Evolutionary conservation across 2,888 invertebrate genomes (phyloP).

Genomic region (Mesoligia furuncula): DNA sequence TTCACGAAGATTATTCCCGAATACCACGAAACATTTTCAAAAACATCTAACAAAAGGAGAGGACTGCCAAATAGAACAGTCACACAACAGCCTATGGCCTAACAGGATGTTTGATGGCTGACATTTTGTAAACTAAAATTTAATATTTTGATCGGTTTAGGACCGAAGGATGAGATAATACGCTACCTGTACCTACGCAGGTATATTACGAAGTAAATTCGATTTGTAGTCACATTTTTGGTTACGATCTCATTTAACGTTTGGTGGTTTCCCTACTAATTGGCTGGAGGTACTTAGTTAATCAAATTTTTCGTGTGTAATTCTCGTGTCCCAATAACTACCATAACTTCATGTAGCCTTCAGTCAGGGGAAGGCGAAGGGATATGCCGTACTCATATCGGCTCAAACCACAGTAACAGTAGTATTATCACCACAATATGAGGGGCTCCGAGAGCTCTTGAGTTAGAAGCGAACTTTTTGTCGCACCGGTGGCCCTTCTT

Average conservation of each 20-base stretch:
- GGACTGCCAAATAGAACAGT: slow-evolving; percentile 47
- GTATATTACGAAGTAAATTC: slow-evolving; percentile 28
- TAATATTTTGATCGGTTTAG: slow-evolving; percentile 72
- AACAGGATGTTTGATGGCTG: slow-evolving; percentile 66
- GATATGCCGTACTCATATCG: background rate
- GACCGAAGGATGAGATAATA: slow-evolving; percentile 68
- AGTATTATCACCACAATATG: background rate
- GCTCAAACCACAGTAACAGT: too few relatives aligned
- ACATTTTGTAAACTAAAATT: slow-evolving; percentile 72
- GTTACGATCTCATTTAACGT: background rate
- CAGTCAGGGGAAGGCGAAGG: background rate
- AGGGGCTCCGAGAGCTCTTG: background rate
- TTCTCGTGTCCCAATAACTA: background rate
- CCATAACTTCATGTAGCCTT: background rate
- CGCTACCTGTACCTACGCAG: slow-evolving; percentile 47
- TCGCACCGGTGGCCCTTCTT: background rate
- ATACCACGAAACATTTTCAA: slow-evolving; percentile 54
- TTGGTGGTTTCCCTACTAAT: background rate
- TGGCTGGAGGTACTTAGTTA: background rate
- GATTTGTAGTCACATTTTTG: slow-evolving; percentile 22
- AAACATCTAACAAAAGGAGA: slow-evolving; percentile 62
- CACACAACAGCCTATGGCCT: too few relatives aligned
- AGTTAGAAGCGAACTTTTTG: background rate
- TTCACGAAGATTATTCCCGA: slow-evolving; percentile 45
- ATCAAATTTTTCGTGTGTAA: background rate